Evolutionary conservation across 1,140 invertebrate genomes (phyloP).

Genomic region (Orius insidiosus): DNA sequence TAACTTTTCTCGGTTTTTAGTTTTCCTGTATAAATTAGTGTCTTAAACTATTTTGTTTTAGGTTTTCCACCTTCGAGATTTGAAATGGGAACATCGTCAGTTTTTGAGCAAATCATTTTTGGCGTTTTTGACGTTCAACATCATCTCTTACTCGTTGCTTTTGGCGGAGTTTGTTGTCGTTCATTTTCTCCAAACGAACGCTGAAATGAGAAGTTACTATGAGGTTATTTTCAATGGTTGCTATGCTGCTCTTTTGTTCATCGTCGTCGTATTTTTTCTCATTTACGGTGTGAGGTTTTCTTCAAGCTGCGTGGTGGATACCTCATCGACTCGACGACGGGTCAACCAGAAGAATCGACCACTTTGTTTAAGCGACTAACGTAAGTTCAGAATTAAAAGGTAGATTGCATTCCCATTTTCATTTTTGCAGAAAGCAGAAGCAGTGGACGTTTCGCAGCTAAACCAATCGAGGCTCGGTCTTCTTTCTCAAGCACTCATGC

Average conservation of each 20-base stretch:
- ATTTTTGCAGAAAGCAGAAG: not conserved
- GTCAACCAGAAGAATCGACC: not conserved
- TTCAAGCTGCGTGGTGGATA: constrained; percentile 57
- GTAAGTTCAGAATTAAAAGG: not conserved
- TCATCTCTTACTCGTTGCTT: constrained; percentile 72
- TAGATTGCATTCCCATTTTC: not conserved
- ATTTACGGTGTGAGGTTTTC: constrained; percentile 91
- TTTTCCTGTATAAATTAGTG: constrained; percentile 15
- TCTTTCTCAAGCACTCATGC: constrained; percentile 66
- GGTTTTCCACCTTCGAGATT: constrained; percentile 79
- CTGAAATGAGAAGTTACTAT: constrained; percentile 48
- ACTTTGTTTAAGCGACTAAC: not conserved
- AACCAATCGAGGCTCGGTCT: constrained; percentile 78
- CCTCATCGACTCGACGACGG: constrained; percentile 31
- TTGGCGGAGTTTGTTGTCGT: constrained; percentile 61
- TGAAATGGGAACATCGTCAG: constrained; percentile 67
- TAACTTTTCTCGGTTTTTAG: not conserved
- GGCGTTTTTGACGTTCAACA: constrained; percentile 80
- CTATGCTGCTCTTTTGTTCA: constrained; percentile 75
- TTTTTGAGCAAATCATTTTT: constrained; percentile 86
- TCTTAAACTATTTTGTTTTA: constrained; percentile 28
- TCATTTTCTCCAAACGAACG: constrained; percentile 38
- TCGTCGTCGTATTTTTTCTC: constrained; percentile 82
- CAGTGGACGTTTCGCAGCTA: constrained; percentile 68
- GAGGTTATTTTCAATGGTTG: constrained; percentile 79